Evolutionary conservation across 2,888 invertebrate genomes (phyloP).

Genomic region (Idaea aversata): DNA sequence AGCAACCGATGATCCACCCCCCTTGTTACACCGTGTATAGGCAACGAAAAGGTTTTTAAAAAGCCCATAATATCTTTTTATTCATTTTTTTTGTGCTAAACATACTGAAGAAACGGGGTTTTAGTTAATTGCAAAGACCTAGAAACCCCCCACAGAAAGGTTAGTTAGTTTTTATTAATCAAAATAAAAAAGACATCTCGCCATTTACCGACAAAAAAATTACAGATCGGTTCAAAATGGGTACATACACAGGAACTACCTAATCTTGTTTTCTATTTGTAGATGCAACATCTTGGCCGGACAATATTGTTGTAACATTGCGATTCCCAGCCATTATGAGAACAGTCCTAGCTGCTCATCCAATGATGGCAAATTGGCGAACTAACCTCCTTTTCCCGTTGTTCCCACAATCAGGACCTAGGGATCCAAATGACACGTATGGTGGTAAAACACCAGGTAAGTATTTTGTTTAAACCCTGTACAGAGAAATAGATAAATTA

Average conservation of each 20-base stretch:
- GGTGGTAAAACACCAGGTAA: slow-evolving; percentile 81
- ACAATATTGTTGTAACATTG: slow-evolving; percentile 76
- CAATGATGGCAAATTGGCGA: slow-evolving; percentile 81
- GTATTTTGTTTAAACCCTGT: not conserved
- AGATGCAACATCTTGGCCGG: slow-evolving; percentile 70
- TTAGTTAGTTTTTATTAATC: too few species aligned
- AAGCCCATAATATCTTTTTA: too few species aligned
- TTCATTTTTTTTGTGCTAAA: too few species aligned
- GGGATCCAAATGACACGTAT: slow-evolving; percentile 72
- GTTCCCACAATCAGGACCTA: slow-evolving; percentile 84
- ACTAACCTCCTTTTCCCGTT: slow-evolving; percentile 86
- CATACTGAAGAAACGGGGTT: too few species aligned
- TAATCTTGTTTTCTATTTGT: slow-evolving; percentile 24
- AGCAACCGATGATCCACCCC: too few species aligned
- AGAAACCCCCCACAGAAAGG: too few species aligned
- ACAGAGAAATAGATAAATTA: too few species aligned
- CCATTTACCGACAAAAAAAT: too few species aligned
- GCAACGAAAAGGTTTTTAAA: too few species aligned
- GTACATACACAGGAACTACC: not conserved
- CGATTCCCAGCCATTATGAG: slow-evolving; percentile 85
- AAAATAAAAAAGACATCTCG: too few species aligned
- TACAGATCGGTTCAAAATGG: not conserved
- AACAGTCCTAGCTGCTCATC: slow-evolving; percentile 62
- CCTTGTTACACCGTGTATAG: too few species aligned
- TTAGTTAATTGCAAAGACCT: too few species aligned